These are phyloP conservation scores for Ranitomeya variabilis DNA, from an alignment of 2,113 vertebrate species.

Conservation along the genomic window DNA sequence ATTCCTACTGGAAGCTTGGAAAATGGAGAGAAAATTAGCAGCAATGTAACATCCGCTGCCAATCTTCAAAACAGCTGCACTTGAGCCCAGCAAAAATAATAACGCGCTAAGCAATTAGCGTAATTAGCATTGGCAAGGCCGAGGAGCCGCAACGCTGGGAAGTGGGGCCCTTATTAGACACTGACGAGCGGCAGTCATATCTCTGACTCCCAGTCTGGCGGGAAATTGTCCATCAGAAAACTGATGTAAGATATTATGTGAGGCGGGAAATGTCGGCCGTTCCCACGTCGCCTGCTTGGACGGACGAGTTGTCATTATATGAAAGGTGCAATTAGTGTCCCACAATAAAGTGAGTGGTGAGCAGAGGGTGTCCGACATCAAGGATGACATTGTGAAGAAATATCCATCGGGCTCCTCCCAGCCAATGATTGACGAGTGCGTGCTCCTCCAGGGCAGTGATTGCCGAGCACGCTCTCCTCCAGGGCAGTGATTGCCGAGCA, in stretches of 20 bases:
- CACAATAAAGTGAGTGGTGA: constrained; percentile 2
- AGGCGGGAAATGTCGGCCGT: neutral
- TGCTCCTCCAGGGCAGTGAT: too few relatives aligned
- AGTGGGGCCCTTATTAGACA: constrained; percentile 52
- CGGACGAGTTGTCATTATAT: constrained; percentile 35
- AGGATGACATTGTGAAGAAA: too few relatives aligned
- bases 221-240: constrained; percentile 40
- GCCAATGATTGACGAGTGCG: too few relatives aligned
- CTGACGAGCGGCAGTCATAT: constrained; percentile 34
- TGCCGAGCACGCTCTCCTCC: too few relatives aligned
- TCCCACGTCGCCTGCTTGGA: neutral
- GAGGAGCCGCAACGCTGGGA: constrained; percentile 33
- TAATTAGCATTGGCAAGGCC: constrained; percentile 57
- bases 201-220: constrained; percentile 28
- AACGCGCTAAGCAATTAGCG: constrained; percentile 54
- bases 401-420: too few relatives aligned
- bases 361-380: neutral
- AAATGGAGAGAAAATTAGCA: constrained; percentile 58
- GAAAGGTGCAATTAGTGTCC: constrained; percentile 26
- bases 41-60: constrained; percentile 55
- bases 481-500: too few relatives aligned
- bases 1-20: constrained; percentile 55
- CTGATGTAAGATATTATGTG: constrained; percentile 14
- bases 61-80: constrained; percentile 58
- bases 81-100: constrained; percentile 57